Base-by-base conservation (phyloP, 2,797 vertebrate genomes). In the Melanogrammus aeglefinus region DNA sequence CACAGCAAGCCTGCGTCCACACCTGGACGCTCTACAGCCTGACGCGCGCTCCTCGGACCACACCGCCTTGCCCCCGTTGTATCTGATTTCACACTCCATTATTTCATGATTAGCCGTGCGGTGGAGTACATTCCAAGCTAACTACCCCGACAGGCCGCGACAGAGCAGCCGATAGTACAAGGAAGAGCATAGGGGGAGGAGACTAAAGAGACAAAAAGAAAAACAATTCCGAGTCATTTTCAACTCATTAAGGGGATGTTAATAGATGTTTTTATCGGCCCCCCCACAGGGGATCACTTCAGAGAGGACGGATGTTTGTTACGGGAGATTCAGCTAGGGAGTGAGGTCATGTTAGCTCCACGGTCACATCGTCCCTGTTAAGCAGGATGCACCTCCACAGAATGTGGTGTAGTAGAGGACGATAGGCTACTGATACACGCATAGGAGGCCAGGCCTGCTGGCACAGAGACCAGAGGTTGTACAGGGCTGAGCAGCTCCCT, bases 61-160 rank as follows among this genome's bases (percentile, higher is more conserved):
- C 75, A 82, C 69, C 31, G 31, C 31, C 31, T 33, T 33, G 31
- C 31, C 39, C 66, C 70, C 66, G 63, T 85, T 84, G 31, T 44
- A 77, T 74, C 78, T 77, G 78, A 88, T 86, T 87, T 90, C 86
- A 81, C 83, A 87, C 80, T 82, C 77, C 83, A 86, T 89, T 91
- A 85, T 91, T 89, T 87, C 82, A 80, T 84, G 90, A 91, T 92
- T 88, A 90, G 84, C 87, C 83, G 85, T 78, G 81, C 47, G 83
- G 80, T 63, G 81, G 82, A 81, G 85, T 84, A 74, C 81, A 84
- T 87, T 90, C 84, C 72, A 75, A 27, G 76, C 78, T 51, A 51
- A 51, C 14, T 16, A 51, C 14, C 47, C 14, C 14, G 47, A 4
- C 47, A 51, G 47, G 47, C 41, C 10, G 84, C 79, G 80, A 87